Conservation (phyloP, 2,113 vertebrate species). For the Gobius niger region DNA sequence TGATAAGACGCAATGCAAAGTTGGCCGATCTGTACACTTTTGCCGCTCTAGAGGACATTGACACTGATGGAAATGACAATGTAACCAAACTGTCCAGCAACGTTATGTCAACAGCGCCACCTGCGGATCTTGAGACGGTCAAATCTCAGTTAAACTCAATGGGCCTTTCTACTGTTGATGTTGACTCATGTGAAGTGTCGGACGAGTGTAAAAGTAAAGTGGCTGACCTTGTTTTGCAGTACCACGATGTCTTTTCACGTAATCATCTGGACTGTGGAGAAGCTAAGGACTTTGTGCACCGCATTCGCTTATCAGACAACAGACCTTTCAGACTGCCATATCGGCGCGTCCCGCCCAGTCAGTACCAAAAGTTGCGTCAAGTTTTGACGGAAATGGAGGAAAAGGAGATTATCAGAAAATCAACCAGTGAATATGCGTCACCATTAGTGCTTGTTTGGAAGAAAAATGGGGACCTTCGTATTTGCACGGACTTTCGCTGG, state of each 20-base stretch:
- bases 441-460: too few species aligned
- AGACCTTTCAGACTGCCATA: too few species aligned
- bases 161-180: neutral
- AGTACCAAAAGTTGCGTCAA: too few species aligned
- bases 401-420: too few species aligned
- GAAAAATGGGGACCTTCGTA: too few species aligned
- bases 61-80: neutral
- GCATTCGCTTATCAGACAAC: too few species aligned
- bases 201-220: neutral
- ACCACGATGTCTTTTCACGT: neutral
- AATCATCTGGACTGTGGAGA: slow-evolving; percentile 8
- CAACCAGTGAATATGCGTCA: too few species aligned
- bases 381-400: too few species aligned
- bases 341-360: too few species aligned
- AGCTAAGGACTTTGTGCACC: slow-evolving; percentile 9
- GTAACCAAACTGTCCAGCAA: neutral
- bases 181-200: slow-evolving; percentile 14
- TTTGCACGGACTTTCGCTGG: too few species aligned
- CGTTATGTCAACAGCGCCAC: neutral
- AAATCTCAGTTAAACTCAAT: neutral
- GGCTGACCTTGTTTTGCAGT: slow-evolving; percentile 20
- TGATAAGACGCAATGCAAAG: slow-evolving; percentile 8
- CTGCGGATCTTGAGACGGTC: neutral
- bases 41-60: too few species aligned
- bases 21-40: slow-evolving; percentile 32